A percentile compares a stretch with the other conserved stretches of the same genome.
phyloP scores from a whole-genome alignment of 2,113 vertebrate genomes.

The Planiliza haematocheilus region DNA sequence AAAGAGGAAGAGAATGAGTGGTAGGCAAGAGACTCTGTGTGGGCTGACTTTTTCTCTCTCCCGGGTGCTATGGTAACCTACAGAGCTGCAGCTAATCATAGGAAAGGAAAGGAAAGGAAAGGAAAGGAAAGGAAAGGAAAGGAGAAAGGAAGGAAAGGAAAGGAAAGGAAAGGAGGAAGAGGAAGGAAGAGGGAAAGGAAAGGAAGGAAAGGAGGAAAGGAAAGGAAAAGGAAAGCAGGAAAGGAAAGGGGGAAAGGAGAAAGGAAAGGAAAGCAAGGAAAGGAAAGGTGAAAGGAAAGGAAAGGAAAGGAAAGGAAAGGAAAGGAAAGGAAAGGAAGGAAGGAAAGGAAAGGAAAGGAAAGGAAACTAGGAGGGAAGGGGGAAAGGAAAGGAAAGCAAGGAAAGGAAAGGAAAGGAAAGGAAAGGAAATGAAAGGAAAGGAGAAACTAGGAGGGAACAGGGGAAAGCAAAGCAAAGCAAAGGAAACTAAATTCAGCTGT shows the following conservation, averaged over 20 bases:
- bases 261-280: too few species aligned
- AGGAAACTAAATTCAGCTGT: too few species aligned
- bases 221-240: too few species aligned
- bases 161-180: not conserved
- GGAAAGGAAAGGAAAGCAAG: not conserved
- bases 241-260: too few species aligned
- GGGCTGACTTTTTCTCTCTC: constrained; percentile 73
- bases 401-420: not conserved
- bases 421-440: not conserved
- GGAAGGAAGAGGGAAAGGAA: not conserved
- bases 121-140: not conserved
- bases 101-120: constrained; percentile 27
- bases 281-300: too few species aligned
- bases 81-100: constrained; percentile 62
- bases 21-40: constrained; percentile 70
- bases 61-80: constrained; percentile 75
- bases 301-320: not conserved
- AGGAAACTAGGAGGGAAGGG: not conserved
- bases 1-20: constrained; percentile 55
- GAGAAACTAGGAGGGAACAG: not conserved
- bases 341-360: not conserved
- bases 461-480: not conserved
- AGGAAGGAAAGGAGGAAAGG: not conserved
- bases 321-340: not conserved
- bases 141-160: constrained; percentile 4